Base-by-base conservation (phyloP, 1,140 invertebrate genomes). In the Hesperophylax magnus region DNA sequence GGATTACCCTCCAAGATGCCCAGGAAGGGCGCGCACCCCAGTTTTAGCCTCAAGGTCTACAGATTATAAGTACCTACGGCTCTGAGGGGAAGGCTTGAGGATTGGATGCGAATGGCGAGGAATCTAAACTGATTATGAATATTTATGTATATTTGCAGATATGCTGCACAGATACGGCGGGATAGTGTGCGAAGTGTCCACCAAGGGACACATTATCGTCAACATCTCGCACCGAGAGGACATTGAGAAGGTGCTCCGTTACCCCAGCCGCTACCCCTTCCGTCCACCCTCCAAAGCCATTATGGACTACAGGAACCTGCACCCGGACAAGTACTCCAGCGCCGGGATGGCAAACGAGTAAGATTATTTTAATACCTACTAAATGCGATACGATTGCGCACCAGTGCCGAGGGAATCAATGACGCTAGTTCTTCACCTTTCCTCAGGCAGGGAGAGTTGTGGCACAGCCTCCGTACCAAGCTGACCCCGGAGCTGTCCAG, bases 241-340 rank as follows among this genome's bases (percentile, higher is more conserved):
- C 85, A 94, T 97, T 79, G 95, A 97, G 85, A 92, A 93, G 72
- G 93, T 97, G 5, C 90, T 96, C 17, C 92, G 92, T 75, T 91
- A 92, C 39, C 91, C 91, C 1, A 93, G 93, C 47, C 93, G 93
- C 85, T 94, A 93, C 86, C 96, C 97, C 0, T 91, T 95, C 79
- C 91, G 97, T 34, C 95, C 96, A 27, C 94, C 95, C 24, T 96
- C 96, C 3, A 94, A 96, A 87, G 94, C 96, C 71, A 93, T 96
- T 54, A 93, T 94, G 9, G 91, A 93, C 84, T 97, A 97, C 86
- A 91, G 96, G 18, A 90, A 88, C 39, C 92, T 91, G n/a, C 90
- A 94, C 15, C 94, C 92, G 0, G 95, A 97, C 87, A 91, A 94
- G 86, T 97, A 96, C 86, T 93, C 94, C 20, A 95, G 93, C 84